Base-by-base conservation (phyloP, 2,797 vertebrate species). In the Rhabdomys pumilio region DNA sequence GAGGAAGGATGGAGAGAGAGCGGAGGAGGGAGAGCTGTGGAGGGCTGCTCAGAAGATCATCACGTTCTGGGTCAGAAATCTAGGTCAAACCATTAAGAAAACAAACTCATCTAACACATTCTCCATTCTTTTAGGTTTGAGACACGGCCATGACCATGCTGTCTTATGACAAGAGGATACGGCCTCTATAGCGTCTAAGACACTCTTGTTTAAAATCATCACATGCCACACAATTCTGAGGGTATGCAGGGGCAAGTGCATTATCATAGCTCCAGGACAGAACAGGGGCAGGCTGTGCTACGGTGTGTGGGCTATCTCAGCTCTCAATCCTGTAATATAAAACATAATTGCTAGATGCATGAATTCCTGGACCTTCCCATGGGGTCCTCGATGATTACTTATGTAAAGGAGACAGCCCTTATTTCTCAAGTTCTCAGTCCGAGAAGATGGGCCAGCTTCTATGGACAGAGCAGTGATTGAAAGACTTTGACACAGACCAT, bases 71-170 rank as follows among this genome's bases (percentile, higher is more conserved):
- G 79, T 93, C n/a, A 73, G 55, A 55, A 93, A 94, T 34, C 13
- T 34, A 19, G 89, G 24, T 85, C 12, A 77, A 19, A 41, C 59
- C 61, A 50, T 47, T 44, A 82, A 59, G 31, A 65, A 31, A 57
- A 29, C 24, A 38, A 41, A 10, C 55, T 29, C 57, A 34, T 29
- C 50, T 90, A 79, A 89, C 4, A 44, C 13, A 50, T 6, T 63
- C 53, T 92, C 93, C 17, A 22, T 92, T 79, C 76, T 92, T 76
- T 92, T 41, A 93, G 89, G 24, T n/a, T 84, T 81, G 53, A n/a
- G 38, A 80, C 59, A 55, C 7, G n/a, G 47, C n/a, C 67, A 81
- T 22, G 24, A 20, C 47, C 53, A 90, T 72, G 87, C 63, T 41
- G 4, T 82, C 26, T 89, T 55, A 83, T 3, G 26, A 63, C 15